A percentile compares a stretch with the other conserved stretches of the same genome.
phyloP scores from a whole-genome alignment of 2,797 vertebrate species.

The Lacerta viridis region DNA sequence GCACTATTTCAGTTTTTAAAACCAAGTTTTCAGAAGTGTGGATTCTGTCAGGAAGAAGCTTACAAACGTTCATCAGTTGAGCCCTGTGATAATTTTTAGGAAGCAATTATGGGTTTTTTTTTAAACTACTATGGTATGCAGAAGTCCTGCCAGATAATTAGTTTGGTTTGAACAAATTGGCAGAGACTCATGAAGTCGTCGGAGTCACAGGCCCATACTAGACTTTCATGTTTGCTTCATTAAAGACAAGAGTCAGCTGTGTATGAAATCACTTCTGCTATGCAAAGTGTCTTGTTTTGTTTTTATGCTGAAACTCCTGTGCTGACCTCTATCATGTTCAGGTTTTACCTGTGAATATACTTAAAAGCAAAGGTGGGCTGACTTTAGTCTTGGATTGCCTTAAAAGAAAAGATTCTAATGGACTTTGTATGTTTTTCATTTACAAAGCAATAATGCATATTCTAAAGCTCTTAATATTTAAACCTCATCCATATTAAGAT shows the following conservation, averaged over 20 bases:
- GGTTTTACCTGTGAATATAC: constrained; percentile 1
- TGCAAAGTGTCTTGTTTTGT: constrained; percentile 64
- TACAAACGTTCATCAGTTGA: constrained; percentile 43
- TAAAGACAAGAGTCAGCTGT: constrained; percentile 69
- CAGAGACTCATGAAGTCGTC: constrained; percentile 55
- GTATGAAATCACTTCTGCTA: constrained; percentile 72
- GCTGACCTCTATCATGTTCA: constrained; percentile 41
- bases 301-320: constrained; percentile 42
- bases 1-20: background rate
- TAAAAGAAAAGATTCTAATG: no score
- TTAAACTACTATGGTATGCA: constrained; percentile 68
- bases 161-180: constrained; percentile 68
- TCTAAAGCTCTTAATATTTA: background rate
- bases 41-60: constrained; percentile 33
- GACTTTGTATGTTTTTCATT: background rate
- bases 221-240: constrained; percentile 59
- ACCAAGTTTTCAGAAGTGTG: constrained; percentile 26
- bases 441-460: background rate
- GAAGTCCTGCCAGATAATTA: constrained; percentile 61
- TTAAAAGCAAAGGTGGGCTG: constrained; percentile 12
- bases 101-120: constrained; percentile 64
- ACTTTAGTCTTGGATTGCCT: background rate
- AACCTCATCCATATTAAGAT: background rate
- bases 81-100: constrained; percentile 55
- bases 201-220: constrained; percentile 52